Evolutionary conservation across 2,113 vertebrate genomes (phyloP), one percentile per base, ranked within the genome.

Genomic region (Tragelaphus imberbis): DNA sequence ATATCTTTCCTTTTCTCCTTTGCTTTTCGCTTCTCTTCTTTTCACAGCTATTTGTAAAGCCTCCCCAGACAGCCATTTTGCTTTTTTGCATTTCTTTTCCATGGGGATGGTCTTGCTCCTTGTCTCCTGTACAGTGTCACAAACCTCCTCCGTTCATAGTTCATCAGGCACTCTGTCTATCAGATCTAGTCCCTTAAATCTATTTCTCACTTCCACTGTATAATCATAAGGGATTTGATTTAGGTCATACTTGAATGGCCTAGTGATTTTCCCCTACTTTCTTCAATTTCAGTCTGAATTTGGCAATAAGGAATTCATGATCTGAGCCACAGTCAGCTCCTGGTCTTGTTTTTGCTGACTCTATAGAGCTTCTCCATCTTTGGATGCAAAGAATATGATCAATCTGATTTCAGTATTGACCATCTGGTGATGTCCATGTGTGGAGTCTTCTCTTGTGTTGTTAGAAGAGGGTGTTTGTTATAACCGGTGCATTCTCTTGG

Each of bases 371-470:
- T 65, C 61, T 65, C 61, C 14, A 33, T 33, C 30, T 65, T 65
- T 65, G 61, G 61, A 3, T 63, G 3, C 61, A 63, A 7, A 63
- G 28, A 63, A 63, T 63, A 65, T 16, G 33, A 33, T 63, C 63
- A 17, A 1, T 33, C 30, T 65, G 63, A 65, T 65, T 33, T 65
- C 0, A 0, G 30, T 63, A 0, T 63, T 33, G 6, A 33, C 61
- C 61, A 63, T 33, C 61, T 33, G 28, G 61, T 63, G 30, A 7
- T 33, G 61, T 63, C 30, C 61, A 7, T 63, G 61, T 63, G 61
- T 63, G n/a, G 30, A 65, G 15, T n/a, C 15, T 17, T n/a, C 30
- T 65, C 30, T 65, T 65, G 30, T 65, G 7, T 65, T n/a, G 7
- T 33, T 8, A 0, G 30, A 65, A 65, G 30, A 65, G 63, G 3